Evolutionary conservation across 2,888 invertebrate species (phyloP), one percentile per base, ranked within the genome.

Genomic region (Halocaridina rubra): DNA sequence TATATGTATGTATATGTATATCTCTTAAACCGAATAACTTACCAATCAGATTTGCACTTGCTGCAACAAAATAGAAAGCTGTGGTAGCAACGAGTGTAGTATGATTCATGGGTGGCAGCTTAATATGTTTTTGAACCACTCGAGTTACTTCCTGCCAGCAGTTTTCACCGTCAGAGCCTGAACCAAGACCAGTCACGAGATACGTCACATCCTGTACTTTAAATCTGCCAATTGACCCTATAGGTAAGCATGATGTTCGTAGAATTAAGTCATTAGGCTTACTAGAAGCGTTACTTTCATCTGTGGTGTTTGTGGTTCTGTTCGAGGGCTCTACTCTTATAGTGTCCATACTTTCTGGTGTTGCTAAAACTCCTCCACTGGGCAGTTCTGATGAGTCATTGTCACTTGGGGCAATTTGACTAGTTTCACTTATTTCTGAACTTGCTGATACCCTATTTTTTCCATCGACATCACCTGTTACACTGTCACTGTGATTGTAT

Each of bases 61-160:
- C 75, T 24, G 85, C 85, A 19, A 85, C 80, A 76, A 85, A 85
- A 59, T 85, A 85, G 59, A 85, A 85, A 29, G 80, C 85, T 19
- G 85, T 80, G 27, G 85, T 85, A 33, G 85, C 85, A 7, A 85
- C 69, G 7, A 85, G 71, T 16, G 80, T 80, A 19, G 76, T 85
- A 33, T 80, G 57, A 46, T 76, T 61, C 24, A 85, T 46, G n/a
- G 76, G 19, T 16, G 85, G 80, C 24, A 85, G 32, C 33, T 33
- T 64, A n/a, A 85, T 80, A 71, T 85, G 80, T n/a, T 24, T 57
- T 8, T 80, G 53, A 8, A 85, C 85, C 71, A 85, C 71, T 8
- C 71, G 46, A 19, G 80, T 76, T 27, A 85, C 85, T 46, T 85
- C 85, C 33, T 76, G 46, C 85, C 85, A 80, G 69, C 85, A 85